A percentile compares a stretch with the other conserved stretches of the same genome.
Conservation (phyloP, 2,113 vertebrate genomes). For the Epinephelus fuscoguttatus region DNA sequence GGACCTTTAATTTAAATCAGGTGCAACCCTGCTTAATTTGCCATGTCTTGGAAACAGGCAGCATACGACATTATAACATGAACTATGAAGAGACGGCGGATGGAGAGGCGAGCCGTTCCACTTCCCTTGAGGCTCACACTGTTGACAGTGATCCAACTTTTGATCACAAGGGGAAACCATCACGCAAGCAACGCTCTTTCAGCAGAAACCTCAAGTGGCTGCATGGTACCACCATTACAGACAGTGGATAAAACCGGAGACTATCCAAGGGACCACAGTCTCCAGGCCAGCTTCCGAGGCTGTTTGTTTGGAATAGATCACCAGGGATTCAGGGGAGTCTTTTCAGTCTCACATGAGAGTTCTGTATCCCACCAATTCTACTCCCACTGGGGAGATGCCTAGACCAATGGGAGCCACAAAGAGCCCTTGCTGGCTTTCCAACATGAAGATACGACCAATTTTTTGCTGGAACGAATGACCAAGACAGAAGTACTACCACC, state of each 20-base stretch:
- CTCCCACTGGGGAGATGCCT: not conserved
- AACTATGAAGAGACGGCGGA: not conserved
- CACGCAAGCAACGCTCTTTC: not conserved
- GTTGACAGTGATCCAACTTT: conserved; percentile 15
- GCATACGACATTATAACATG: not conserved
- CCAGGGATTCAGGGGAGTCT: not conserved
- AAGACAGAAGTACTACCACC: not conserved
- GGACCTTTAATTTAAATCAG: no score
- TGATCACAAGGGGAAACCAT: not conserved
- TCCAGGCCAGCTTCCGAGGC: not conserved
- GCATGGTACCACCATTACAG: not conserved
- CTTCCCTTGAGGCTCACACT: not conserved
- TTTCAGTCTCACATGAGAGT: not conserved
- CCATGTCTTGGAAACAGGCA: not conserved
- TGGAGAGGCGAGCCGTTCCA: not conserved
- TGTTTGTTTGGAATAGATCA: not conserved
- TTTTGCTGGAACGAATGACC: not conserved
- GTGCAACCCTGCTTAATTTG: not conserved
- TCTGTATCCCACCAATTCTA: not conserved
- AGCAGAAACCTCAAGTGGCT: not conserved
- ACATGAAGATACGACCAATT: not conserved
- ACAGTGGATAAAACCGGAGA: not conserved
- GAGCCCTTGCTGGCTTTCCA: not conserved
- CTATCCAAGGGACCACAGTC: conserved; percentile 6
- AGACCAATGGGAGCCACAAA: not conserved